Evolutionary conservation across 2,797 vertebrate genomes (phyloP).

Genomic region (Peromyscus aztecus): DNA sequence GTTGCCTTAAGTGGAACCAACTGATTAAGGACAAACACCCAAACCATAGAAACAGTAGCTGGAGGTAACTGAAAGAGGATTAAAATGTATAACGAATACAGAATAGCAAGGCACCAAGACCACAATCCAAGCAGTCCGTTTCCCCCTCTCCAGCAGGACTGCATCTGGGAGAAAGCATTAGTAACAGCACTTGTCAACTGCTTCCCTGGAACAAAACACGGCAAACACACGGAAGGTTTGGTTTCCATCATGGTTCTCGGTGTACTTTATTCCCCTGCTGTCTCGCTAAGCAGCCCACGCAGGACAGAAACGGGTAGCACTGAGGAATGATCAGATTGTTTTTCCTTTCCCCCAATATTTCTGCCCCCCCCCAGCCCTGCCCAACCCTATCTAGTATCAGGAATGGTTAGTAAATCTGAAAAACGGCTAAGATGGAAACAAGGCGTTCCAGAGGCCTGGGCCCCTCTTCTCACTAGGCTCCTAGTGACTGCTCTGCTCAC

Average conservation of each 20-base stretch:
- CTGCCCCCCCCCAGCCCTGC: constrained; percentile 82
- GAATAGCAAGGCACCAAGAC: constrained; percentile 78
- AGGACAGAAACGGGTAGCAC: constrained; percentile 91
- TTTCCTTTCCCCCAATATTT: constrained; percentile 81
- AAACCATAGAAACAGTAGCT: constrained; percentile 59
- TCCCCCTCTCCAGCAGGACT: constrained; percentile 67
- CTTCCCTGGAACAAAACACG: constrained; percentile 79
- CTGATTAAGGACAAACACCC: constrained; percentile 59
- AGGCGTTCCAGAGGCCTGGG: constrained; percentile 84
- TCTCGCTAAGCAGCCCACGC: constrained; percentile 90
- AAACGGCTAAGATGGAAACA: constrained; percentile 83
- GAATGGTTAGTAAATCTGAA: constrained; percentile 82
- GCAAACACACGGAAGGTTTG: constrained; percentile 83
- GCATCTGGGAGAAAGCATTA: constrained; percentile 73
- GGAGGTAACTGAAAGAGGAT: constrained; percentile 64
- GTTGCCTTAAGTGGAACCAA: constrained; percentile 53
- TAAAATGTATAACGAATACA: constrained; percentile 76
- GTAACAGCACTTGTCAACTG: constrained; percentile 71
- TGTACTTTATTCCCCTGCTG: constrained; percentile 91
- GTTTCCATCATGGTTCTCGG: constrained; percentile 89
- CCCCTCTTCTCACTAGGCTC: constrained; percentile 73
- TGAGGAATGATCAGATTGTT: constrained; percentile 89
- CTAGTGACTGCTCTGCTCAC: constrained; percentile 70
- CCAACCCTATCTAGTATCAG: constrained; percentile 70
- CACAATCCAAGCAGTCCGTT: constrained; percentile 68